phyloP scores from a whole-genome alignment of 2,113 vertebrate species.

The Dipodomys spectabilis region DNA sequence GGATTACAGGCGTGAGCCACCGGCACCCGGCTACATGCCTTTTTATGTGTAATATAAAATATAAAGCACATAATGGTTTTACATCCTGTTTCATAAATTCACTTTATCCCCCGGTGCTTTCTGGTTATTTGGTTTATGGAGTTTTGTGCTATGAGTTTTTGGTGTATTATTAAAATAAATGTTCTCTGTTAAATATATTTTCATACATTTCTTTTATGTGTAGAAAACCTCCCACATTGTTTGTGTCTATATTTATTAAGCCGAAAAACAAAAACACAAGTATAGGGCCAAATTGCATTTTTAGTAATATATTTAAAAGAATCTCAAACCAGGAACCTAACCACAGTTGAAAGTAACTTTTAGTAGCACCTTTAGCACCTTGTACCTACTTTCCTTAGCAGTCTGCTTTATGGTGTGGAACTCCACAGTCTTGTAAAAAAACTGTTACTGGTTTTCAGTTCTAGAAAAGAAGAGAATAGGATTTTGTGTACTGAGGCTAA shows the following conservation, averaged over 20 bases:
- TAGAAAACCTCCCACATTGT: constrained; percentile 17
- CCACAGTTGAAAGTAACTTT: constrained; percentile 33
- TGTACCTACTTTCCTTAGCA: constrained; percentile 33
- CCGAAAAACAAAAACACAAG: constrained; percentile 13
- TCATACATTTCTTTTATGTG: constrained; percentile 31
- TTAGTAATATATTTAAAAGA: constrained; percentile 35
- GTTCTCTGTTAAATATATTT: constrained; percentile 42
- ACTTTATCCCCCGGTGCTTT: neutral
- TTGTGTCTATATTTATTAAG: constrained; percentile 19
- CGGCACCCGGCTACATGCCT: neutral
- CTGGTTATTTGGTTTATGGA: constrained; percentile 14
- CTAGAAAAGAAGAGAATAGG: constrained; percentile 8
- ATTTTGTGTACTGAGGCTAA: constrained; percentile 1
- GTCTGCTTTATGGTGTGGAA: neutral
- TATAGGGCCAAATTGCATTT: constrained; percentile 40
- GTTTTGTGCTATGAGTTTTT: constrained; percentile 52
- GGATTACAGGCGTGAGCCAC: no score
- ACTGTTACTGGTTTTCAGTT: neutral
- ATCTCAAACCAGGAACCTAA: constrained; percentile 33
- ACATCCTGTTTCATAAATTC: constrained; percentile 28
- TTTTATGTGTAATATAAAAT: constrained; percentile 14
- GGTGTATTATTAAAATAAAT: constrained; percentile 18
- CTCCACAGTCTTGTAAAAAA: constrained; percentile 6
- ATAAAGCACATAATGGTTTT: constrained; percentile 28
- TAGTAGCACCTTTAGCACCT: constrained; percentile 7